Evolutionary conservation across 2,888 invertebrate genomes (phyloP), one percentile per base, ranked within the genome.

Genomic region (Phragmatobia fuliginosa): DNA sequence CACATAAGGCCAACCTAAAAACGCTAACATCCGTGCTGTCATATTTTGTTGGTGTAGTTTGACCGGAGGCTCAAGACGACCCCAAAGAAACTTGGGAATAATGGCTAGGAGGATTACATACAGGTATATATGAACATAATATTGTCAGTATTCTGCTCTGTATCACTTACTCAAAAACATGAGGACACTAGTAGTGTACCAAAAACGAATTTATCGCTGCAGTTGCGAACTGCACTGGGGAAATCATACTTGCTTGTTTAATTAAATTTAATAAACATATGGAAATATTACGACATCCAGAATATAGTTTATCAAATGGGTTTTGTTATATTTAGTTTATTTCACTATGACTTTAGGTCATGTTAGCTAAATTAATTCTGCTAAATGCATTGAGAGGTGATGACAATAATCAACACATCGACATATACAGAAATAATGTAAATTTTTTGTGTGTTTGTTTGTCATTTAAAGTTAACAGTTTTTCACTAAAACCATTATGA

Each of bases 161-260:
- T 7, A 28, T 0, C 28, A 56, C 28, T 28, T 14, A 28, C 4
- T 56, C 14, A 28, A 28, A 56, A 28, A 56, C 28, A 56, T 28
- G 28, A 28, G 28, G 16, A 56, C 56, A 28, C 56, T 7, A 56
- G 56, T 25, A 56, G 52, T 28, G 32, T n/a, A 62, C 25, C 62
- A 38, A 62, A 38, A 38, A 38, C 38, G 16, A 38, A 28, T 38
- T 38, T 62, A 38, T 38, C 7, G 65, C 56, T n/a, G 25, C 63
- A 52, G 52, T 31, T 45, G 18, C 21, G 36, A 16, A 28, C 18
- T 65, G 52, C 65, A 52, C 65, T 36, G 52, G 65, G 65, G 65
- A 65, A 65, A 65, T 65, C 65, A 65, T 65, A 36, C 1, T 7
- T 1, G 36, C 8, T 45, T 56, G 65, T 65, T 56, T 65, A 56